Evolutionary conservation across 2,888 invertebrate species (phyloP).

Genomic region (Halictus quadricinctus): DNA sequence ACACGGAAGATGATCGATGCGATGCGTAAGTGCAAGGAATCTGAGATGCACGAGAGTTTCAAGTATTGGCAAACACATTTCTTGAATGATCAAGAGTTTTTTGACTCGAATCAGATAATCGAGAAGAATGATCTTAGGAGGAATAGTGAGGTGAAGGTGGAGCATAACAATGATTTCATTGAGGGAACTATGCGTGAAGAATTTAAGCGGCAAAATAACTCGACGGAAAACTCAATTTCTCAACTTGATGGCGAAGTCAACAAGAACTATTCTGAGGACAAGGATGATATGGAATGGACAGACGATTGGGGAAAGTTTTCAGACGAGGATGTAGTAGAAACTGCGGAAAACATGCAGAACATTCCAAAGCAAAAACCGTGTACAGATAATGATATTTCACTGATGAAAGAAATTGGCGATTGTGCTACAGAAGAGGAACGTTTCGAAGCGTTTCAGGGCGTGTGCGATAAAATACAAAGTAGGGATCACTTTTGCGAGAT

Average conservation of each 20-base stretch:
- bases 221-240: not conserved
- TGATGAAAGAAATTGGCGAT: slow-evolving; percentile 46
- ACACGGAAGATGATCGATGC: slow-evolving; percentile 66
- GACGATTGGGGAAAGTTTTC: slow-evolving; percentile 78
- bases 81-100: slow-evolving; percentile 24
- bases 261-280: slow-evolving; percentile 19
- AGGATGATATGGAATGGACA: slow-evolving; percentile 66
- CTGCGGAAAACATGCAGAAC: slow-evolving; percentile 39
- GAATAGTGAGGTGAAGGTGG: not conserved
- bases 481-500: slow-evolving; percentile 71
- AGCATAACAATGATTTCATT: not conserved
- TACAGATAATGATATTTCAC: slow-evolving; percentile 17
- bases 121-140: not conserved
- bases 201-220: not conserved
- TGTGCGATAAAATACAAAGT: slow-evolving; percentile 66
- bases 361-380: slow-evolving; percentile 19
- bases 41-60: slow-evolving; percentile 60
- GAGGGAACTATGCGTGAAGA: slow-evolving; percentile 1
- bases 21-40: slow-evolving; percentile 51
- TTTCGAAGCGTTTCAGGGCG: slow-evolving; percentile 69
- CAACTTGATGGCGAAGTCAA: not conserved
- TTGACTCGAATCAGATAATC: slow-evolving; percentile 3
- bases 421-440: slow-evolving; percentile 71
- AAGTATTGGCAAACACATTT: slow-evolving; percentile 63
- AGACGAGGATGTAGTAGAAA: slow-evolving; percentile 65